Conservation (phyloP, 2,888 invertebrate genomes). For the Erannis defoliaria region DNA sequence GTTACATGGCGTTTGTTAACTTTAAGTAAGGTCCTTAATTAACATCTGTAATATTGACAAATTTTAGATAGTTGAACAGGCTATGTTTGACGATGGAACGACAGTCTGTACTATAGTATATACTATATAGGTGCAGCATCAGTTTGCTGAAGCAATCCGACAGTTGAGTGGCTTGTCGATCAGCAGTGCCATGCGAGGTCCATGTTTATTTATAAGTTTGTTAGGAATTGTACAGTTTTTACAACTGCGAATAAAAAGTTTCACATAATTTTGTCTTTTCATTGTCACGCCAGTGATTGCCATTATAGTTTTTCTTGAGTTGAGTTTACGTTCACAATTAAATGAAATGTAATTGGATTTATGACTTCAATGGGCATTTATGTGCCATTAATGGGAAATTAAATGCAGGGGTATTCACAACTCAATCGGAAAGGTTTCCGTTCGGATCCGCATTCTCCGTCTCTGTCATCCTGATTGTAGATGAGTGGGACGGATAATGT, state of each 20-base stretch:
- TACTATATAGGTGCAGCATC: slow-evolving; percentile 29
- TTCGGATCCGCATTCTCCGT: no score
- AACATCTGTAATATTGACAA: no score
- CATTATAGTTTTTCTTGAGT: neutral
- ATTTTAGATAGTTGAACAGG: neutral
- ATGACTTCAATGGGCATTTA: no score
- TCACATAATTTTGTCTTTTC: slow-evolving; percentile 70
- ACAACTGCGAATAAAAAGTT: slow-evolving; percentile 86
- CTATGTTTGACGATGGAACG: slow-evolving; percentile 29
- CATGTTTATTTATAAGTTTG: slow-evolving; percentile 86
- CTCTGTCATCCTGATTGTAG: no score
- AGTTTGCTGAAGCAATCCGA: slow-evolving; percentile 49
- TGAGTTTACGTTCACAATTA: no score
- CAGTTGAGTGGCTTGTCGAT: slow-evolving; percentile 64
- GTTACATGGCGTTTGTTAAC: no score
- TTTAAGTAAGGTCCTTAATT: no score
- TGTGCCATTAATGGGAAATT: no score
- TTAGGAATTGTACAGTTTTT: slow-evolving; percentile 88
- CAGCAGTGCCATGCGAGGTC: slow-evolving; percentile 85
- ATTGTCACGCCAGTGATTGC: slow-evolving; percentile 42
- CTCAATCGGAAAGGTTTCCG: no score
- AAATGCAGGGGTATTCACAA: no score
- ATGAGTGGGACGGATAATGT: no score
- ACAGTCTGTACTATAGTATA: slow-evolving; percentile 29
- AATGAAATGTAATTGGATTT: no score